Conservation (phyloP, 2,797 vertebrate genomes). For the Xiphorhynchus erythropygius region DNA sequence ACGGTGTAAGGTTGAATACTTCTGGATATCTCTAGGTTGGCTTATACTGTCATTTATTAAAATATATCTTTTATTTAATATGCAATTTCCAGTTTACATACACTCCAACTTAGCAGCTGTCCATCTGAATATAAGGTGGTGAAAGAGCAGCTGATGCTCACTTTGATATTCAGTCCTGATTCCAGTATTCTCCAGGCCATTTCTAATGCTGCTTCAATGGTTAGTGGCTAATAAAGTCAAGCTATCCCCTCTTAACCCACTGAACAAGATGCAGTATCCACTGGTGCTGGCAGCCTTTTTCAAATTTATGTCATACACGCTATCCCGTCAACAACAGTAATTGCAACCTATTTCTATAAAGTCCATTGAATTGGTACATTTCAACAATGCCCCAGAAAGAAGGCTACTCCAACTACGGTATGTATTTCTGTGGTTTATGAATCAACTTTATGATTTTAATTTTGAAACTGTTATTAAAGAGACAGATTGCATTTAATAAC, state of each 20-base stretch:
- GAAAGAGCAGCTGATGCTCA: neutral
- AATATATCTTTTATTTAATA: neutral
- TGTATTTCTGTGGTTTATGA: slow-evolving; percentile 68
- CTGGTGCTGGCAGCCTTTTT: neutral
- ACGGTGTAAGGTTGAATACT: neutral
- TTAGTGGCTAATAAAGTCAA: neutral
- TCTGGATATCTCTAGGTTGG: neutral
- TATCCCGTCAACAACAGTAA: slow-evolving; percentile 41
- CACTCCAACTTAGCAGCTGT: neutral
- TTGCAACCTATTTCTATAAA: slow-evolving; percentile 34
- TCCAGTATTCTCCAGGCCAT: neutral
- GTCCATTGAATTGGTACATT: slow-evolving; percentile 24
- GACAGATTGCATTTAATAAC: slow-evolving; percentile 73
- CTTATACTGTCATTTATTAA: neutral
- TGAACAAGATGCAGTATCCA: neutral
- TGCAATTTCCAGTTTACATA: neutral
- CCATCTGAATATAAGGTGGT: neutral
- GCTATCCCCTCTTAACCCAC: neutral
- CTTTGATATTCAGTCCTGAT: neutral
- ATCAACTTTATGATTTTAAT: slow-evolving; percentile 75
- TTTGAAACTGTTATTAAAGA: slow-evolving; percentile 75
- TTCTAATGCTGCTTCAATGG: neutral
- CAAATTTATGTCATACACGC: slow-evolving; percentile 15
- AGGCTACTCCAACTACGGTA: slow-evolving; percentile 29
- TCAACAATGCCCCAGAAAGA: slow-evolving; percentile 50